Base-by-base conservation (phyloP, 2,797 vertebrate genomes). In the Ctenopoma multispine region DNA sequence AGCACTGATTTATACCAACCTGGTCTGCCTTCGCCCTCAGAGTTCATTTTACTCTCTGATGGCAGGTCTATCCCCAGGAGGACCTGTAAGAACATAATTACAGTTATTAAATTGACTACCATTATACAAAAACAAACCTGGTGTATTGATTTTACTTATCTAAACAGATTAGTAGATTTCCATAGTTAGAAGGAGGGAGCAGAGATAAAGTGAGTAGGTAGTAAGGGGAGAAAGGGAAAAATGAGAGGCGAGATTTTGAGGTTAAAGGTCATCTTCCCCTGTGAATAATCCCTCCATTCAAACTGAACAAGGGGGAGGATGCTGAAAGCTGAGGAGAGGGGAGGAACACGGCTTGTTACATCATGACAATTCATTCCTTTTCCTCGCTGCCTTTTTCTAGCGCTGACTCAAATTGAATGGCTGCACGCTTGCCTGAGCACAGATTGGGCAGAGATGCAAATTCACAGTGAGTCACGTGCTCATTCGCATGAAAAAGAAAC, bases 1-100 rank as follows among this genome's bases (percentile, higher is more conserved):
- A n/a, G 43, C 7, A 1, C 10, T 53, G 15, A 15, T 36, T 95
- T 88, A 67, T 87, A 72, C 91, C 93, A 78, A 99, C 97, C 96
- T 15, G 96, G 96, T 90, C 96, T 93, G 90, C 95, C 86, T 64
- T 99, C 97, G 14, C 90, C 69, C 63, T 81, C 86, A 31, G 95
- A 91, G 86, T 87, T 96, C 89, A 93, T 89, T 86, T 90, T 93
- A 75, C 89, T 93, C 87, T 94, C 89, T 90, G 94, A 91, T 67
- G 90, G 71, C 86, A 91, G 87, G 79, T 97, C 96, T 95, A 96
- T 97, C 81, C 94, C 92, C 86, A 90, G 86, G 76, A 84, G 81
- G 89, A 89, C 89, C 90, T 91, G 2, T 2, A n/a, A 64, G 56
- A 40, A 46, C 41, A 85, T 27, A 41, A 72, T 61, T 12, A 77